Base-by-base conservation (phyloP, 1,140 invertebrate species). In the Octopus sinensis region DNA sequence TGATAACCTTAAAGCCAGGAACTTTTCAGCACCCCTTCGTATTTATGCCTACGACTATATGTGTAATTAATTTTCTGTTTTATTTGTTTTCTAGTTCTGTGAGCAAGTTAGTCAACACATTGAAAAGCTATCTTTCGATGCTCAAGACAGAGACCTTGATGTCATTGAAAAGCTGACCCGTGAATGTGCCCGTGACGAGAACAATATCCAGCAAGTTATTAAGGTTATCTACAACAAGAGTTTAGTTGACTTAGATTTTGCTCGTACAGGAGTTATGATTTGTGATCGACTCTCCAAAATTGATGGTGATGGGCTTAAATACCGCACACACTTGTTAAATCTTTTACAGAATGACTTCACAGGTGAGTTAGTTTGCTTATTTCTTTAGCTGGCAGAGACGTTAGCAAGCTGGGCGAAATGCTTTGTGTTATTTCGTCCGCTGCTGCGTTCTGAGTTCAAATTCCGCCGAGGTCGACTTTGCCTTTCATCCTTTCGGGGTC, bases 331-430 rank as follows among this genome's bases (percentile, higher is more conserved):
- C 73, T 68, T 87, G 17, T 78, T 87, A 6, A 76, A 73, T 30
- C 76, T 86, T 10, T 83, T 87, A 23, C 86, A 87, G 73, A 71
- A 78, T 17, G 85, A 86, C 83, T 87, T 85, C 79, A 86, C 84
- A 86, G 85, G 86, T 87, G 83, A 79, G 80, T 23, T 23, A 23
- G 23, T 23, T 23, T 23, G 23, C 23, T 23, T 23, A 23, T 23
- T 23, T 23, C 23, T 23, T 23, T 23, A 23, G 23, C 23, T 23
- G 23, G 23, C 23, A 23, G 23, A 23, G 0, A 23, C 23, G 23
- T 23, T 23, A 23, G 23, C 23, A n/a, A n/a, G n/a, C n/a, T n/a
- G n/a, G n/a, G n/a, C n/a, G n/a, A n/a, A n/a, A n/a, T n/a, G n/a
- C n/a, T n/a, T n/a, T n/a, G n/a, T n/a, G n/a, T n/a, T n/a, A n/a